Conservation (phyloP, 2,113 vertebrate species). For the Zosterops lateralis region DNA sequence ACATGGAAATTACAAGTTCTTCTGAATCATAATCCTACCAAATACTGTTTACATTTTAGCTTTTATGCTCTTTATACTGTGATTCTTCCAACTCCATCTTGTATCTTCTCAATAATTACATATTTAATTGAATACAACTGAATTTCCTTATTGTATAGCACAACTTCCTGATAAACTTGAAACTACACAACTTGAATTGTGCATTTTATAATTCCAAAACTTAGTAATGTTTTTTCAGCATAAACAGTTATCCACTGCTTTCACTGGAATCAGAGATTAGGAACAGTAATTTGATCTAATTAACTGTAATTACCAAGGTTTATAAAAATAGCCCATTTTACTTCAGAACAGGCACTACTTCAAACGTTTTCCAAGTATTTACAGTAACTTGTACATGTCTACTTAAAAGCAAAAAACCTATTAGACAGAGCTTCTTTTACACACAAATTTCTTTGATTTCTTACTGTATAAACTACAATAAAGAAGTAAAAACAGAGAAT, state of each 20-base stretch:
- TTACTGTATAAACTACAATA: conserved; percentile 3
- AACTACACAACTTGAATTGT: neutral
- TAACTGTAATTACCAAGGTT: neutral
- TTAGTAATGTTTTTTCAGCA: neutral
- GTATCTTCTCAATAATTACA: neutral
- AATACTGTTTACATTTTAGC: neutral
- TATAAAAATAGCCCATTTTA: neutral
- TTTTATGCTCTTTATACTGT: neutral
- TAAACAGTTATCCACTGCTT: neutral
- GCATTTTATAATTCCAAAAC: neutral
- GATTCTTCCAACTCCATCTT: neutral
- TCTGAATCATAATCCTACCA: neutral
- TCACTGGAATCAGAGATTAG: neutral
- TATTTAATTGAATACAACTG: neutral
- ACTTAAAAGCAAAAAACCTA: neutral
- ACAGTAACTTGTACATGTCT: neutral
- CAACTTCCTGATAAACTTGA: neutral
- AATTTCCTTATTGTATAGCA: neutral
- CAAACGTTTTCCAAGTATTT: neutral
- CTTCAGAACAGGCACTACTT: neutral
- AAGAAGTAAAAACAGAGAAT: neutral
- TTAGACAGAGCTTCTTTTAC: neutral
- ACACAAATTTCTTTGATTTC: neutral
- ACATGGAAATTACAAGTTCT: neutral
- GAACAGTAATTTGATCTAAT: neutral